Conservation (phyloP, 2,797 vertebrate genomes). For the Pterois miles region DNA sequence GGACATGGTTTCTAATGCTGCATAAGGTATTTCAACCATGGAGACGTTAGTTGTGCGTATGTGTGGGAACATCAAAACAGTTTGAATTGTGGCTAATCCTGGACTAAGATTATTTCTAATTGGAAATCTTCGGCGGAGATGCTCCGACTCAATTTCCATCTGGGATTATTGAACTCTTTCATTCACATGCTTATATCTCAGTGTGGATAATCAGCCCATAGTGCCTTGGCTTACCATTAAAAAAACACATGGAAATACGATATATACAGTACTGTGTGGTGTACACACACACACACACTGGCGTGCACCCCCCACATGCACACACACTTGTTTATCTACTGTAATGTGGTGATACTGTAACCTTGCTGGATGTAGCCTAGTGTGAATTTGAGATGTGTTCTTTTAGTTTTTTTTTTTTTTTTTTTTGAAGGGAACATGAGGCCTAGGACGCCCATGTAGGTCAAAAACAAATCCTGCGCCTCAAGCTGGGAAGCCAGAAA, state of each 20-base stretch:
- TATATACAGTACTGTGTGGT: conserved; percentile 28
- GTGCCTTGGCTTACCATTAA: conserved; percentile 50
- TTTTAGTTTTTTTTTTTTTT: conserved; percentile 37
- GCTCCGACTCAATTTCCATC: conserved; percentile 58
- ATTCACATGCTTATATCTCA: conserved; percentile 62
- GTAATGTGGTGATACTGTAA: conserved; percentile 57
- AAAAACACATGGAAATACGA: conserved; percentile 47
- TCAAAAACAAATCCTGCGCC: conserved; percentile 79
- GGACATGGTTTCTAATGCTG: background rate
- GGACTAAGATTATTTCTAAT: conserved; percentile 72
- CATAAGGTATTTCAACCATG: background rate
- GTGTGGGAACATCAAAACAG: conserved; percentile 63
- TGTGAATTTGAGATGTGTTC: conserved; percentile 64
- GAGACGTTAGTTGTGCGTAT: conserved; percentile 8
- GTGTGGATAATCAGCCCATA: conserved; percentile 60
- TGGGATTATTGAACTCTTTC: conserved; percentile 70
- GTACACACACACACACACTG: conserved; percentile 37
- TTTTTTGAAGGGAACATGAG: conserved; percentile 66
- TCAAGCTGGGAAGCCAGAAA: conserved; percentile 77
- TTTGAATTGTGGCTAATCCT: conserved; percentile 70
- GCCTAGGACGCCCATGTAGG: conserved; percentile 77
- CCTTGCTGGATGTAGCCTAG: conserved; percentile 47
- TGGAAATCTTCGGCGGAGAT: conserved; percentile 63
- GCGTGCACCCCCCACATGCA: conserved; percentile 7
- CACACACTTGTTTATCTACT: conserved; percentile 44